phyloP scores from a whole-genome alignment of 2,113 vertebrate genomes.

The Hippopotamus amphibius region DNA sequence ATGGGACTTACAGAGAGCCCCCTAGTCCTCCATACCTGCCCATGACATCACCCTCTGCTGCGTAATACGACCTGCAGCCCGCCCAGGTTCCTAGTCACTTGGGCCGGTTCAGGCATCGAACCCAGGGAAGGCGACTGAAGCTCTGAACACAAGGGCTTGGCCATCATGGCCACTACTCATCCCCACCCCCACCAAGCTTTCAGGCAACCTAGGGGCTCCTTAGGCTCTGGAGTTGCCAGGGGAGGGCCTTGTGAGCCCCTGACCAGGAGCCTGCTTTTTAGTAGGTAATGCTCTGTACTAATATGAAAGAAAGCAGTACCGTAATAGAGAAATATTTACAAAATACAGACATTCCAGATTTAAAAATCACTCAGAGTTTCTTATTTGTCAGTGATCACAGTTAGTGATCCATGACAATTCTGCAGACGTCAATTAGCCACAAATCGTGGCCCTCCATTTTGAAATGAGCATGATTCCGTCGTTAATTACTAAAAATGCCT shows the following conservation, averaged over 20 bases:
- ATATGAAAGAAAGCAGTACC: not conserved
- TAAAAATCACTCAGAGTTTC: not conserved
- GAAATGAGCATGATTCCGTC: conserved; percentile 30
- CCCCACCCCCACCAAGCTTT: too few species aligned
- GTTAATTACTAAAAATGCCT: conserved; percentile 35
- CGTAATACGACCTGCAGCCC: not conserved
- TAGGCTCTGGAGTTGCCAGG: not conserved
- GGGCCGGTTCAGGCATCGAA: not conserved
- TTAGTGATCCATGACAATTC: conserved; percentile 23
- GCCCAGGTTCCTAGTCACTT: conserved; percentile 20
- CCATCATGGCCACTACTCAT: not conserved
- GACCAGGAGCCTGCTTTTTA: conserved; percentile 41
- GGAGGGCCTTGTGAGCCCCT: not conserved
- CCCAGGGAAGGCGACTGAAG: not conserved
- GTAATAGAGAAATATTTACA: not conserved
- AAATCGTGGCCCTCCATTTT: conserved; percentile 74
- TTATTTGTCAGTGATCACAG: not conserved
- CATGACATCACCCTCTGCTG: conserved; percentile 40
- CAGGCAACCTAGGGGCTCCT: not conserved
- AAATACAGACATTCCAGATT: conserved; percentile 1
- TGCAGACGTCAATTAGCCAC: not conserved
- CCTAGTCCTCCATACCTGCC: not conserved
- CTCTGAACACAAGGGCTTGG: not conserved
- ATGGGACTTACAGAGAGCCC: conserved; percentile 32
- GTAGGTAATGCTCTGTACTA: not conserved